A percentile compares a stretch with the other conserved stretches of the same genome.
Conservation (phyloP, 2,888 invertebrate species). For the Perizoma flavofasciatum region DNA sequence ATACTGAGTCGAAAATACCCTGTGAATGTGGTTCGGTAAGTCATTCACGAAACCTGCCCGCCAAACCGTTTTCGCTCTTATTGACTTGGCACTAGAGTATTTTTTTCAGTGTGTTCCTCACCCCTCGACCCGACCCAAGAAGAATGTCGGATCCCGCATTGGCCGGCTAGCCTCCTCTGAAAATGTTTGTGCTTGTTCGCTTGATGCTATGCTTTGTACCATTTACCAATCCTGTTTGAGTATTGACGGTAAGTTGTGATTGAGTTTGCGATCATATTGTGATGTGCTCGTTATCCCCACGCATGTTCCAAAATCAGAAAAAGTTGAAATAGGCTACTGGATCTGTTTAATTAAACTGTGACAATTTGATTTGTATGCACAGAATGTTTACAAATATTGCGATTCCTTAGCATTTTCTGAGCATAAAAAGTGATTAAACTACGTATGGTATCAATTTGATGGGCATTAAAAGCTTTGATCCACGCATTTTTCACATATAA, state of each 20-base stretch:
- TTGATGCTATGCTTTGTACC: slow-evolving; percentile 74
- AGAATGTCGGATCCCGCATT: slow-evolving; percentile 67
- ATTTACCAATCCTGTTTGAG: slow-evolving; percentile 37
- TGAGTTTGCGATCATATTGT: slow-evolving; percentile 50
- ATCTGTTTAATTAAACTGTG: slow-evolving; percentile 27
- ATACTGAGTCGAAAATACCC: slow-evolving; percentile 36
- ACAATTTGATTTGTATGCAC: slow-evolving; percentile 1
- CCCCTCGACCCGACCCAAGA: slow-evolving; percentile 85
- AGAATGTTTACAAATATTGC: slow-evolving; percentile 36
- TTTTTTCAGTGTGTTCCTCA: slow-evolving; percentile 84
- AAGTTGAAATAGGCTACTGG: slow-evolving; percentile 23
- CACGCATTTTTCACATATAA: slow-evolving; percentile 59
- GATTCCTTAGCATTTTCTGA: slow-evolving; percentile 32
- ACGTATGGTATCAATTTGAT: background rate
- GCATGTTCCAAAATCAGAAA: slow-evolving; percentile 43
- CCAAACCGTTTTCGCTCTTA: slow-evolving; percentile 77
- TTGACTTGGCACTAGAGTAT: slow-evolving; percentile 83
- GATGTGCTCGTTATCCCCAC: slow-evolving; percentile 49
- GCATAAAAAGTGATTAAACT: slow-evolving; percentile 11
- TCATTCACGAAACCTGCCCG: slow-evolving; percentile 60
- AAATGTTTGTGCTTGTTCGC: slow-evolving; percentile 78
- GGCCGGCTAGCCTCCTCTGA: slow-evolving; percentile 83
- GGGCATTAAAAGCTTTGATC: slow-evolving; percentile 31
- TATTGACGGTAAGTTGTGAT: slow-evolving; percentile 45
- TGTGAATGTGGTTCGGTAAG: slow-evolving; percentile 47